Conservation (phyloP, 1,140 invertebrate species). For the Mylabris phalerata region DNA sequence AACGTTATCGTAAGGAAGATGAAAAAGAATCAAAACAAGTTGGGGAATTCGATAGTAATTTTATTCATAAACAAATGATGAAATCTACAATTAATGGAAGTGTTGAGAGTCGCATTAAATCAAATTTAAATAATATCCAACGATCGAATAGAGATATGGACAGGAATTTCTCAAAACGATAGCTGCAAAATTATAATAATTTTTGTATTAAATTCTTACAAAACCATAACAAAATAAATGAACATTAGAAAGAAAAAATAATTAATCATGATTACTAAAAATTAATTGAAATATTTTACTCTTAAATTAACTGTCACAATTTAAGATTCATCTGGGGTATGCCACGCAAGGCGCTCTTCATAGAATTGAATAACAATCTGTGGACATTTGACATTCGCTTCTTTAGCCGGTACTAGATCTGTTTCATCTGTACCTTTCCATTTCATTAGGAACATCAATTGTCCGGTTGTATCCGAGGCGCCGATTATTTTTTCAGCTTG, state of each 20-base stretch:
- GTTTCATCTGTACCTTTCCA: conserved; percentile 96
- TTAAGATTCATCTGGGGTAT: conserved; percentile 55
- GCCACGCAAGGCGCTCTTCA: conserved; percentile 92
- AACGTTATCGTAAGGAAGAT: conserved; percentile 56
- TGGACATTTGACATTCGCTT: conserved; percentile 87
- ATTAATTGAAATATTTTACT: too few relatives aligned
- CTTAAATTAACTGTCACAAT: conserved; percentile 3
- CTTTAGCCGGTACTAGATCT: conserved; percentile 83
- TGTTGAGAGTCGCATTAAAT: conserved; percentile 68
- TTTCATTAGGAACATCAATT: conserved; percentile 96
- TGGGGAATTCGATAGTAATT: conserved; percentile 43
- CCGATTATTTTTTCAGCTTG: conserved; percentile 93
- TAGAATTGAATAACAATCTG: conserved; percentile 96
- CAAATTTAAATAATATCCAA: conserved; percentile 78
- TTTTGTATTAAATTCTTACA: too few relatives aligned
- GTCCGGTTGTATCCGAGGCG: conserved; percentile 89
- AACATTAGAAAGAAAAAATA: too few relatives aligned
- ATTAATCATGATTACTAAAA: too few relatives aligned
- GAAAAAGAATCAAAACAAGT: conserved; percentile 50
- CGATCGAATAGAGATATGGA: conserved; percentile 59
- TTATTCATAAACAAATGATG: conserved; percentile 58
- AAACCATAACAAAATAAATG: too few relatives aligned
- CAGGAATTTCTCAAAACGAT: conserved; percentile 61
- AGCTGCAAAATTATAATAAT: not conserved
- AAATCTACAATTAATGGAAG: conserved; percentile 57